A percentile compares a stretch with the other conserved stretches of the same genome.
phyloP scores from a whole-genome alignment of 2,797 vertebrate genomes.

The Alectoris magna region DNA sequence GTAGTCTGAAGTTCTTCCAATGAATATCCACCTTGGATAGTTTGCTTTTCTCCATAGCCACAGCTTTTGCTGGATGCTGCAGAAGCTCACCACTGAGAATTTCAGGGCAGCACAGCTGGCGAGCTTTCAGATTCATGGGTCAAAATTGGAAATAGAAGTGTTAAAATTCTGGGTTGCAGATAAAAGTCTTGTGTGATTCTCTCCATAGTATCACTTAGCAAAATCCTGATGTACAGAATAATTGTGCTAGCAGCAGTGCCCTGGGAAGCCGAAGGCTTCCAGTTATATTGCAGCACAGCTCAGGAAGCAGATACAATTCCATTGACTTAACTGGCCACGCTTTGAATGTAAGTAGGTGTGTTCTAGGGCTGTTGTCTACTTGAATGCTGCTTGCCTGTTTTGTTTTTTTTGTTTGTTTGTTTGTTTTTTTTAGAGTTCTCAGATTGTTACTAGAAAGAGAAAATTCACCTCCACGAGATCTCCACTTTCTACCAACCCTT shows the following conservation, averaged over 20 bases:
- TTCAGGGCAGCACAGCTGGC: not conserved
- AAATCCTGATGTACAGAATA: not conserved
- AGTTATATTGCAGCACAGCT: not conserved
- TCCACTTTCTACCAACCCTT: not conserved
- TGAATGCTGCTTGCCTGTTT: not conserved
- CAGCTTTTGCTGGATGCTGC: not conserved
- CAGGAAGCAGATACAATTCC: not conserved
- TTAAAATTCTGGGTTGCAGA: not conserved
- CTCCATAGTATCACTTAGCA: not conserved
- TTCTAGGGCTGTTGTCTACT: not conserved
- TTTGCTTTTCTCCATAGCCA: not conserved
- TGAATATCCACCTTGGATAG: not conserved
- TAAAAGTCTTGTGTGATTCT: not conserved
- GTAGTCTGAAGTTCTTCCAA: accelerated
- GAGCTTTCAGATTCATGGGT: not conserved
- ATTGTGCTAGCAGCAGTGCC: not conserved
- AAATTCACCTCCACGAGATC: not conserved
- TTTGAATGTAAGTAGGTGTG: not conserved
- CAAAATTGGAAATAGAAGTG: not conserved
- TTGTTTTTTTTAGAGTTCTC: not conserved
- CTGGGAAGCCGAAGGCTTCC: not conserved
- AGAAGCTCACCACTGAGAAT: not conserved
- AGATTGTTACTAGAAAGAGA: not conserved
- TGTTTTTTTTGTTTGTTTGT: too few species aligned
- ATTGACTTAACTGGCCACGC: not conserved